These are phyloP conservation scores for Agonopterix subpropinquella DNA, from an alignment of 2,888 invertebrate species.

Conservation along the genomic window DNA sequence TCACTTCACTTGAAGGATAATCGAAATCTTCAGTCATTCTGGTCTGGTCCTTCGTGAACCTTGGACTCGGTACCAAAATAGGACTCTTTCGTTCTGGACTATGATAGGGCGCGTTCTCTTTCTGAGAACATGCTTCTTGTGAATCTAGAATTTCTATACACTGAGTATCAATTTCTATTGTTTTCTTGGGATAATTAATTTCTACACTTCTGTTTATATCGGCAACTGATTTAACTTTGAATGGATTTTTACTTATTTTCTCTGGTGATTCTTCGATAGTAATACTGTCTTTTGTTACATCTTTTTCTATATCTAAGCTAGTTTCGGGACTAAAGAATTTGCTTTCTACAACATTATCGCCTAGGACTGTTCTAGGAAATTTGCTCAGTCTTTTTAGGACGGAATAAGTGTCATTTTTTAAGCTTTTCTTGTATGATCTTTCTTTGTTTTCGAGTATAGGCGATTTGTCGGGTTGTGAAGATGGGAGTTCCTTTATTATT, in stretches of 20 bases:
- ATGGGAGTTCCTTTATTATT: slow-evolving; percentile 18
- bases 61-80: slow-evolving; percentile 39
- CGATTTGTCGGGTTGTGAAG: slow-evolving; percentile 36
- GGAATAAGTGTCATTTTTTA: slow-evolving; percentile 40
- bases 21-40: too few relatives aligned
- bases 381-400: slow-evolving; percentile 64
- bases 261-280: slow-evolving; percentile 39
- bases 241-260: slow-evolving; percentile 29
- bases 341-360: slow-evolving; percentile 71
- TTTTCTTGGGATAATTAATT: not conserved
- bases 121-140: slow-evolving; percentile 37
- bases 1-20: slow-evolving; percentile 38
- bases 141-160: slow-evolving; percentile 24
- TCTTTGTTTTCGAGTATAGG: slow-evolving; percentile 64
- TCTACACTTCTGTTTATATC: slow-evolving; percentile 6
- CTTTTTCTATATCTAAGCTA: slow-evolving; percentile 13
- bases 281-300: slow-evolving; percentile 23
- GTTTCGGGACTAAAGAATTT: slow-evolving; percentile 67
- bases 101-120: slow-evolving; percentile 43
- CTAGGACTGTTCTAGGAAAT: slow-evolving; percentile 65
- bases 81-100: slow-evolving; percentile 40
- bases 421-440: slow-evolving; percentile 47
- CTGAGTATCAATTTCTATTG: slow-evolving; percentile 22
- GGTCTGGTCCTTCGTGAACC: slow-evolving; percentile 31
- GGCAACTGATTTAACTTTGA: slow-evolving; percentile 21